phyloP scores from a whole-genome alignment of 2,113 vertebrate species.

The Pelobates fuscus region DNA sequence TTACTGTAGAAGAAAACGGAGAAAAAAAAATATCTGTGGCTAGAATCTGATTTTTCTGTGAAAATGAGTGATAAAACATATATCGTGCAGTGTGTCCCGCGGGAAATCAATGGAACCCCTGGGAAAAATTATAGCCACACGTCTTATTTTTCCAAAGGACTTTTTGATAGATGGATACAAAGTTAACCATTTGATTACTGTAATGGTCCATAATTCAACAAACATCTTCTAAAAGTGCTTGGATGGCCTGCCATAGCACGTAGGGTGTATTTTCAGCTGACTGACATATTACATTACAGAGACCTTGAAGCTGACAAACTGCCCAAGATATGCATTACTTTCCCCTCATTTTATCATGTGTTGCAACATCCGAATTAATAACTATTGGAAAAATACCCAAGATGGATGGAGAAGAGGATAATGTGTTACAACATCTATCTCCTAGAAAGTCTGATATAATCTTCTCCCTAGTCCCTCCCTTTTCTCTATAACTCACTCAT shows the following conservation, averaged over 20 bases:
- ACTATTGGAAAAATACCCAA: slow-evolving; percentile 55
- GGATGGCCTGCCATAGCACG: too few relatives aligned
- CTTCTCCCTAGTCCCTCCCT: slow-evolving; percentile 12
- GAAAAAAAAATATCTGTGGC: background rate
- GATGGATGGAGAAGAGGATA: slow-evolving; percentile 10
- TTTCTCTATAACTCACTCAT: slow-evolving; percentile 9
- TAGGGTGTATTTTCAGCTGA: slow-evolving; percentile 75
- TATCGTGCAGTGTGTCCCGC: background rate
- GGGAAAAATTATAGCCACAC: background rate
- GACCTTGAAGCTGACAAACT: slow-evolving; percentile 55
- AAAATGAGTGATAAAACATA: background rate
- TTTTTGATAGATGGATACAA: background rate
- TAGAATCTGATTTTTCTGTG: background rate
- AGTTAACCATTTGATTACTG: too few relatives aligned
- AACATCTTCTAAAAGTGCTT: too few relatives aligned
- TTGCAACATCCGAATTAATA: slow-evolving; percentile 56
- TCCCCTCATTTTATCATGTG: slow-evolving; percentile 50
- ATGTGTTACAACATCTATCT: background rate
- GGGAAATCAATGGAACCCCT: background rate
- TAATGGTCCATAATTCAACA: too few relatives aligned
- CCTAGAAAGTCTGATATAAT: slow-evolving; percentile 8
- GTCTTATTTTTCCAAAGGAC: background rate
- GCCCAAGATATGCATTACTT: slow-evolving; percentile 54
- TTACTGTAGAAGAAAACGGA: too few relatives aligned
- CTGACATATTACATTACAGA: slow-evolving; percentile 63